Evolutionary conservation across 2,113 vertebrate genomes (phyloP).

Genomic region (Raphicerus campestris): DNA sequence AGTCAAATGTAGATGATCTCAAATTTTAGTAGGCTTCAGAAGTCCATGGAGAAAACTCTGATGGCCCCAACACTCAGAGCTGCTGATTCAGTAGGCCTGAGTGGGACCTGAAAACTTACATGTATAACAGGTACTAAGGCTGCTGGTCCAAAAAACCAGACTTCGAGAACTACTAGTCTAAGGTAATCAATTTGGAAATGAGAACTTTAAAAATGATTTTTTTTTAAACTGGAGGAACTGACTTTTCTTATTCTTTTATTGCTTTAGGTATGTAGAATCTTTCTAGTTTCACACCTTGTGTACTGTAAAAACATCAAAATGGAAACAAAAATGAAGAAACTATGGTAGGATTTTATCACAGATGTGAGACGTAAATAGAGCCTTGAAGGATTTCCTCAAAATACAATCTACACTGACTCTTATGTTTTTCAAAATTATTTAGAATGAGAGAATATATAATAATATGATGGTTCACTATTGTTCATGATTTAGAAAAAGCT

Average conservation of each 20-base stretch:
- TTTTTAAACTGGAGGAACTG: not conserved
- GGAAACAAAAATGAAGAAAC: not conserved
- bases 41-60: not conserved
- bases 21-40: not conserved
- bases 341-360: not conserved
- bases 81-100: not conserved
- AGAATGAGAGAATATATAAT: not conserved
- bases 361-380: not conserved
- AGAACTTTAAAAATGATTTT: not conserved
- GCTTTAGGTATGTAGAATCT: not conserved
- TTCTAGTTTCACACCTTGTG: not conserved
- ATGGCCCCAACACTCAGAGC: not conserved
- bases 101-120: not conserved
- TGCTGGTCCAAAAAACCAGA: not conserved
- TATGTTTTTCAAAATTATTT: not conserved
- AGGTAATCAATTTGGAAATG: not conserved
- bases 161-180: not conserved
- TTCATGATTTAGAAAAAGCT: not conserved
- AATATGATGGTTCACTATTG: not conserved
- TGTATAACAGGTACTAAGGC: not conserved
- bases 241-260: not conserved
- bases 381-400: constrained; percentile 16
- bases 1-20: not conserved
- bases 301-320: not conserved
- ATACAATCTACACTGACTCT: not conserved